Conservation (phyloP, 2,797 vertebrate genomes). For the Mustela erminea region DNA sequence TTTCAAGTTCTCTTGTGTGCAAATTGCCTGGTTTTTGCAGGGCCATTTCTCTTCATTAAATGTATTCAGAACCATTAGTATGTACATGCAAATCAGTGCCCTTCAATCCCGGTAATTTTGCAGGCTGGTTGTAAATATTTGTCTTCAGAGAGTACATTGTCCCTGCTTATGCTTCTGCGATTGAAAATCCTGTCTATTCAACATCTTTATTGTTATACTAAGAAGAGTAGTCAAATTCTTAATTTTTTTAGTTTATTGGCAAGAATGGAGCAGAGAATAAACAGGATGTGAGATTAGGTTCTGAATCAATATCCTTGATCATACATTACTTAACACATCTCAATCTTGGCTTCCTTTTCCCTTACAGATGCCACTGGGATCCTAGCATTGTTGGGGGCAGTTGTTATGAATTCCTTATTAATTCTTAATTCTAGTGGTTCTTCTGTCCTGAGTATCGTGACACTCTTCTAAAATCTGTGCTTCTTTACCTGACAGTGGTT, state of each 20-base stretch:
- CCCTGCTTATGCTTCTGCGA: neutral
- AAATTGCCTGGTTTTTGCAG: neutral
- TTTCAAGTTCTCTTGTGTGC: neutral
- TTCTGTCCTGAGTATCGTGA: neutral
- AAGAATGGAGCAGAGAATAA: neutral
- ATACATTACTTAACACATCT: neutral
- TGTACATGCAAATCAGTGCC: neutral
- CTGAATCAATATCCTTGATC: neutral
- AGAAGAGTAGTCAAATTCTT: neutral
- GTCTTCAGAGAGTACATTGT: neutral
- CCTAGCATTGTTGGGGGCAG: neutral
- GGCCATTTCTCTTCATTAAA: neutral
- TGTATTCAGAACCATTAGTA: neutral
- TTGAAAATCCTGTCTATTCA: slow-evolving; percentile 5
- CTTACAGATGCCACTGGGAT: neutral
- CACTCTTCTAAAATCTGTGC: neutral
- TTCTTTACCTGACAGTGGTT: neutral
- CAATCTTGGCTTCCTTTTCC: neutral
- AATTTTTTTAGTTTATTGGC: neutral
- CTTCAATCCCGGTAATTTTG: neutral
- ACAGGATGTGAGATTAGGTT: fast-evolving
- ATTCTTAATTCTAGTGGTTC: neutral
- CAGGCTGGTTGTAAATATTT: slow-evolving; percentile 14
- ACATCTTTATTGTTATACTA: neutral
- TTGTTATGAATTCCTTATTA: neutral